phyloP scores from a whole-genome alignment of 2,797 vertebrate species.

The Falco peregrinus region DNA sequence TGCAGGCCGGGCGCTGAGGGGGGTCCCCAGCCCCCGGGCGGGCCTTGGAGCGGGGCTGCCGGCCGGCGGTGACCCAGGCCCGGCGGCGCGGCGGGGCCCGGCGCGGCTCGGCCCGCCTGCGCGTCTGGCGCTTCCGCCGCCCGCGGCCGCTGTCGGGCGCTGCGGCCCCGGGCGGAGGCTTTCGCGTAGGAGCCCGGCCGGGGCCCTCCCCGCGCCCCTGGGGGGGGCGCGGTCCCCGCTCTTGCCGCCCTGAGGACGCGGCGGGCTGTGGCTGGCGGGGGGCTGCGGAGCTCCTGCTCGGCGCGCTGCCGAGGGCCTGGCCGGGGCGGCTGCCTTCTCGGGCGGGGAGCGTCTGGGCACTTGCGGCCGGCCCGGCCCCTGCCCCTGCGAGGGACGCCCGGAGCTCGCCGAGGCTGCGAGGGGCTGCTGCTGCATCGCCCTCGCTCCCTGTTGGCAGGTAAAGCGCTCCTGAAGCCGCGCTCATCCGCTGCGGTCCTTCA shows the following conservation, averaged over 20 bases:
- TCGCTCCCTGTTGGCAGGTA: rapidly evolving
- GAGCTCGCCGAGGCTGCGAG: background rate
- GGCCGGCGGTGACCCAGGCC: too few species aligned
- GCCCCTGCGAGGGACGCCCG: background rate
- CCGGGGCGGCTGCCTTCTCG: background rate
- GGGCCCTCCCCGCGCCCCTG: background rate
- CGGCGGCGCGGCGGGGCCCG: too few species aligned
- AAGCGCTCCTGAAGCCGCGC: rapidly evolving
- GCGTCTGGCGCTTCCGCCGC: background rate
- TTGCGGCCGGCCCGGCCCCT: background rate
- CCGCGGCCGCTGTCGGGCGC: background rate
- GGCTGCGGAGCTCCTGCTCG: too few species aligned
- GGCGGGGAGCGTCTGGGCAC: rapidly evolving
- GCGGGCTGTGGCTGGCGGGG: background rate
- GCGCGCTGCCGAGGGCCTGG: background rate
- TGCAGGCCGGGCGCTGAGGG: background rate
- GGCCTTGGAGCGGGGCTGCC: background rate
- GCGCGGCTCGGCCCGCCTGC: background rate
- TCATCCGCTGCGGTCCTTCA: background rate
- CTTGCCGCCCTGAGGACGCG: background rate
- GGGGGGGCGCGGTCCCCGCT: background rate
- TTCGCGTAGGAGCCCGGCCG: background rate
- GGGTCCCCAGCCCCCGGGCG: background rate
- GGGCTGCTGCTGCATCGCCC: rapidly evolving
- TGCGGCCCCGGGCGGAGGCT: background rate